These are phyloP conservation scores for Irena cyanogastra DNA, from an alignment of 2,113 vertebrate species.

Conservation along the genomic window DNA sequence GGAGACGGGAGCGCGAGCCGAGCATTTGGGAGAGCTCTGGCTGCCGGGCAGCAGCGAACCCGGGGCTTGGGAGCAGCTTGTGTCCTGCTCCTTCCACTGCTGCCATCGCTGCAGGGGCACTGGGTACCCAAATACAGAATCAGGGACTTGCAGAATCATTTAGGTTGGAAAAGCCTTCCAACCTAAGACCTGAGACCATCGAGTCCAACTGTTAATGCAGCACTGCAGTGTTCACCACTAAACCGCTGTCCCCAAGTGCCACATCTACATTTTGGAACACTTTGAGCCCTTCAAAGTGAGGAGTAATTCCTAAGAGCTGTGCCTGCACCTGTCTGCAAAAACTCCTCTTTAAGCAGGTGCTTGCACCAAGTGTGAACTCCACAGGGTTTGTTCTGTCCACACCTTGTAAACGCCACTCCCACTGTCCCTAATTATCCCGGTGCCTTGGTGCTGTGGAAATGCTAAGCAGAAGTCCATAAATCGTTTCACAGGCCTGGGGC, in stretches of 20 bases:
- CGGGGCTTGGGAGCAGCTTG: background rate
- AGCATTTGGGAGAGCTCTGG: background rate
- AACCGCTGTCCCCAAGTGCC: background rate
- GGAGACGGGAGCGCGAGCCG: background rate
- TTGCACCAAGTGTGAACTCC: background rate
- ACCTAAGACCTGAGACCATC: fast-evolving
- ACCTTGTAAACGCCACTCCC: background rate
- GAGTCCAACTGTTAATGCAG: background rate
- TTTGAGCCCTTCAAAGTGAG: background rate
- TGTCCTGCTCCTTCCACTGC: background rate
- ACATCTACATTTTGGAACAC: background rate
- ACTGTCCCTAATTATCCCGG: background rate
- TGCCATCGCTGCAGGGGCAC: background rate
- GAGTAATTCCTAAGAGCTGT: background rate
- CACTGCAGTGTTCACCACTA: background rate
- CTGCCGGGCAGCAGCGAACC: background rate
- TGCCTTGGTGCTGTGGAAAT: background rate
- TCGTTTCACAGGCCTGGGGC: background rate
- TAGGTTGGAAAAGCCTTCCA: background rate
- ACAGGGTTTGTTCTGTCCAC: background rate
- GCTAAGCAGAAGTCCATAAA: background rate
- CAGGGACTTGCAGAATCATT: fast-evolving
- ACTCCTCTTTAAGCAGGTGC: background rate
- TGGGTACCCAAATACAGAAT: background rate
- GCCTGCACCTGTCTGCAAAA: background rate